Percentiles rank a stretch among this genome's conserved stretches.
phyloP scores from a whole-genome alignment of 2,888 invertebrate species.

The Eurois occulta region DNA sequence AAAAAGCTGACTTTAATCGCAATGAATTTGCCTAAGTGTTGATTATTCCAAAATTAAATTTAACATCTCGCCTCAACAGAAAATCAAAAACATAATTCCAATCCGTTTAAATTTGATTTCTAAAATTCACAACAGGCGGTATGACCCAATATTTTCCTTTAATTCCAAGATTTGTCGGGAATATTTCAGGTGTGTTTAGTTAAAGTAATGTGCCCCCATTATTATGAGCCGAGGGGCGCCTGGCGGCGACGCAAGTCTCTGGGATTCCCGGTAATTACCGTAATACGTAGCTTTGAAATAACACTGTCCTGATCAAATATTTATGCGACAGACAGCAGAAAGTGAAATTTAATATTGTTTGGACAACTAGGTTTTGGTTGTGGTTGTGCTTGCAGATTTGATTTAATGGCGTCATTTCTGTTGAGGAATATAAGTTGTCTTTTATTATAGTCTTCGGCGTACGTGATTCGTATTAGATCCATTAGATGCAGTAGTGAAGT shows the following conservation, averaged over 20 bases:
- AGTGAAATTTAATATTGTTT: conserved; percentile 64
- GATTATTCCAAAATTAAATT: too few relatives aligned
- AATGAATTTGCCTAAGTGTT: not conserved
- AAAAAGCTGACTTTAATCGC: not conserved
- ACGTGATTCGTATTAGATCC: not conserved
- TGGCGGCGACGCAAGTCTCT: conserved; percentile 65
- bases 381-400: conserved; percentile 13
- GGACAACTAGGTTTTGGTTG: conserved; percentile 51
- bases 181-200: conserved; percentile 58
- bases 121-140: conserved; percentile 19
- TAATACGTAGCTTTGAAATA: conserved; percentile 65
- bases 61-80: not conserved
- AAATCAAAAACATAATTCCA: conserved; percentile 4
- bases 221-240: conserved; percentile 65
- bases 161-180: conserved; percentile 52
- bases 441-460: not conserved
- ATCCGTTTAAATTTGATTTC: conserved; percentile 37
- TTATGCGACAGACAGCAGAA: conserved; percentile 54
- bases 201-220: conserved; percentile 55
- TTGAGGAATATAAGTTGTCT: not conserved
- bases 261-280: conserved; percentile 73
- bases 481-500: not conserved
- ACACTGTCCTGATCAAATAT: conserved; percentile 70
- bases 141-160: conserved; percentile 51
- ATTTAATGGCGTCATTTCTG: not conserved